Percentiles rank a stretch among this genome's conserved stretches.
These are phyloP conservation scores for Halcyon malimbica DNA, from an alignment of 2,113 vertebrate species.

Conservation along the genomic window DNA sequence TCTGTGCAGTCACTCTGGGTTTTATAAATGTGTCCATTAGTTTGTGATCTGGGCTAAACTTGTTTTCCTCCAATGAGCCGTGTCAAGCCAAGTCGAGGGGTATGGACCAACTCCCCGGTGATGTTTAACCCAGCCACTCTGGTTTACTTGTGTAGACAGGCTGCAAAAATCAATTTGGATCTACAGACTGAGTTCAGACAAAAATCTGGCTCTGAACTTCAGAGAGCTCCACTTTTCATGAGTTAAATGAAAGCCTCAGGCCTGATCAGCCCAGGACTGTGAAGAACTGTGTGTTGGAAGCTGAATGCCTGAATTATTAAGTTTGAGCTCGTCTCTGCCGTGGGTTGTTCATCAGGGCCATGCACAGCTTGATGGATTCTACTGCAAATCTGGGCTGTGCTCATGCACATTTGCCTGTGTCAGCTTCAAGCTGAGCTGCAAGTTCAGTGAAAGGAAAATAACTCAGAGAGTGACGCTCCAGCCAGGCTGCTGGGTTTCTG, in stretches of 20 bases:
- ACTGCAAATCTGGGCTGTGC: background rate
- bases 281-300: background rate
- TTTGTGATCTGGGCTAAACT: background rate
- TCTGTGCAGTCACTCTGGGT: background rate
- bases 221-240: background rate
- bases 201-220: background rate
- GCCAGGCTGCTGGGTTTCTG: background rate
- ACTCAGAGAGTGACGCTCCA: background rate
- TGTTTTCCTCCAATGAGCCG: background rate
- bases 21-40: background rate
- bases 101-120: background rate
- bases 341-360: background rate
- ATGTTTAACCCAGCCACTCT: background rate
- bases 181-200: background rate
- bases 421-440: conserved; percentile 1
- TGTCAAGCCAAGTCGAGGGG: background rate
- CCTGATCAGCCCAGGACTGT: background rate
- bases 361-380: background rate
- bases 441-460: background rate
- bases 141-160: background rate
- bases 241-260: background rate
- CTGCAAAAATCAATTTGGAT: background rate
- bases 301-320: background rate
- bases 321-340: background rate
- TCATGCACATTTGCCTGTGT: background rate